Evolutionary conservation across 2,888 invertebrate genomes (phyloP).

Genomic region (Itoplectis maculator): DNA sequence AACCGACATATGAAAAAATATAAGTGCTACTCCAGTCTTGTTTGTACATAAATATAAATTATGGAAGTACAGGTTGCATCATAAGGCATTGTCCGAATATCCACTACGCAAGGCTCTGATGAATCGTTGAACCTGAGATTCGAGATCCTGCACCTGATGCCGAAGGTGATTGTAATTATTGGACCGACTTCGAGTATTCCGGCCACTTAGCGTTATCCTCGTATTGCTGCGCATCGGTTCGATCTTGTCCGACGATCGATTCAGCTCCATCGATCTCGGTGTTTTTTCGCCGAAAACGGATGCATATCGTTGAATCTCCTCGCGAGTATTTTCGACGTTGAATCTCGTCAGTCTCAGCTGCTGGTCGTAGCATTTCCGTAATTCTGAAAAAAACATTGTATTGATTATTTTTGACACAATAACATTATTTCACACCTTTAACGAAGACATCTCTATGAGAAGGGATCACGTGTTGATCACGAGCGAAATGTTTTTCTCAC

Average conservation of each 20-base stretch:
- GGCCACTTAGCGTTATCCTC: not conserved
- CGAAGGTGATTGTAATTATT: constrained; percentile 71
- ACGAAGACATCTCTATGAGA: too few relatives aligned
- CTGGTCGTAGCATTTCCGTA: constrained; percentile 76
- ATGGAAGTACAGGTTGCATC: not conserved
- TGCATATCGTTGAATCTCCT: constrained; percentile 32
- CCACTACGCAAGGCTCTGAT: constrained; percentile 68
- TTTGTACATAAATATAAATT: constrained; percentile 1
- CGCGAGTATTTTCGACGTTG: constrained; percentile 40
- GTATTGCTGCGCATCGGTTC: not conserved
- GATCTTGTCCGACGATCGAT: not conserved
- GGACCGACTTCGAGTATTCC: constrained; percentile 9
- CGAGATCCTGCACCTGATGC: constrained; percentile 77
- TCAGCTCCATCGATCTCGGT: not conserved
- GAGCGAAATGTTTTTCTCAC: constrained; percentile 69
- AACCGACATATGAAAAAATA: not conserved
- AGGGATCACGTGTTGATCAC: too few relatives aligned
- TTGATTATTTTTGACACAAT: not conserved
- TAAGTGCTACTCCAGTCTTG: not conserved
- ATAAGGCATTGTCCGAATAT: not conserved
- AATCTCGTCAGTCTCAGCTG: constrained; percentile 62
- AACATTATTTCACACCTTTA: too few relatives aligned
- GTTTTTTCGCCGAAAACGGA: not conserved
- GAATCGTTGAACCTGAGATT: constrained; percentile 75
- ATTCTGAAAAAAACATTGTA: constrained; percentile 69